Percentiles rank a stretch among this genome's conserved stretches.
Conservation (phyloP, 2,113 vertebrate genomes). For the Leptocoma aspasia region DNA sequence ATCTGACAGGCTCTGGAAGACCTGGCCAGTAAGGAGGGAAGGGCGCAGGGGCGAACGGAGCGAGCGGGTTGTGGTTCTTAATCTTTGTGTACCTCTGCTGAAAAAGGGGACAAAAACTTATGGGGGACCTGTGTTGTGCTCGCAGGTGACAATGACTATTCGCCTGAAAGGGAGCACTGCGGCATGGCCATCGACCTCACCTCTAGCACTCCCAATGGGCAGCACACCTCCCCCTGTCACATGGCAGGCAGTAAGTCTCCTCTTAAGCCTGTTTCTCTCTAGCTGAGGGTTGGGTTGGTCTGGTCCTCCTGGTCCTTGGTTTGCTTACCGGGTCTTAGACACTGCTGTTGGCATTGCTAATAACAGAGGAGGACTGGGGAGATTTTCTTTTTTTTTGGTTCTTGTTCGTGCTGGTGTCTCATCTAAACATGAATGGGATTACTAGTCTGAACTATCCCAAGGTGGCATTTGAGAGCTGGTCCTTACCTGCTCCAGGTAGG, state of each 20-base stretch:
- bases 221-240: conserved; percentile 84
- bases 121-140: conserved; percentile 56
- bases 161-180: conserved; percentile 89
- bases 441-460: conserved; percentile 72
- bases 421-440: conserved; percentile 70
- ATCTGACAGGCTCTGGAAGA: not conserved
- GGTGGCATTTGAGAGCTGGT: conserved; percentile 75
- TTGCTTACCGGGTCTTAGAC: not conserved
- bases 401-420: conserved; percentile 49
- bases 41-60: not conserved
- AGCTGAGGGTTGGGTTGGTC: conserved; percentile 31
- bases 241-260: conserved; percentile 89
- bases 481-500: conserved; percentile 78
- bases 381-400: not conserved
- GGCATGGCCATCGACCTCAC: conserved; percentile 90
- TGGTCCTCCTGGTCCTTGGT: conserved; percentile 24
- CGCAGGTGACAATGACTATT: conserved; percentile 95
- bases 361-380: conserved; percentile 13
- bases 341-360: conserved; percentile 29
- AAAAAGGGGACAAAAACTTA: conserved; percentile 31
- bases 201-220: conserved; percentile 89
- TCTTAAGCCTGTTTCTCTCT: conserved; percentile 44
- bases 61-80: rapidly evolving
- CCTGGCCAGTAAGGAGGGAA: not conserved
- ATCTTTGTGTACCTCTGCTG: not conserved